Conservation (phyloP, 2,113 vertebrate genomes). For the Nansenia antarctica region DNA sequence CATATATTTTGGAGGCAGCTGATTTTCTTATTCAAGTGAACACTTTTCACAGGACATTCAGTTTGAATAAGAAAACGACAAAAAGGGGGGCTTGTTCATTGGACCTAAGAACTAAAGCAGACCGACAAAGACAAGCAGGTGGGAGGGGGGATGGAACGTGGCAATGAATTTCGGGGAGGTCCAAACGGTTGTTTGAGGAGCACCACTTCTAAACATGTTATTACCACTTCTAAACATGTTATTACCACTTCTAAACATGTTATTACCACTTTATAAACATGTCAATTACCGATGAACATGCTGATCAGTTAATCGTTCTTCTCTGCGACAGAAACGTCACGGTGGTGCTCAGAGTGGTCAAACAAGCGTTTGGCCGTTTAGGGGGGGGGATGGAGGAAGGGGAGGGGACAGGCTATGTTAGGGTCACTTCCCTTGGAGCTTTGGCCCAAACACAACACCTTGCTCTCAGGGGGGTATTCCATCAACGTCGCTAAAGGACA, state of each 20-base stretch:
- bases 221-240: not conserved
- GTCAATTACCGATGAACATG: too few species aligned
- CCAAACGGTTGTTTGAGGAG: conserved; percentile 58
- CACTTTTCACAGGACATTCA: not conserved
- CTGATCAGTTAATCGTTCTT: not conserved
- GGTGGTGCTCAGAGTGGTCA: conserved; percentile 35
- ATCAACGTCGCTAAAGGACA: too few species aligned
- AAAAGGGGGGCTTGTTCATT: not conserved
- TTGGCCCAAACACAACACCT: conserved; percentile 29
- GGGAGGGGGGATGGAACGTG: conserved; percentile 45
- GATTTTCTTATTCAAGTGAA: conserved; percentile 10
- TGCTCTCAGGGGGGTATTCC: too few species aligned
- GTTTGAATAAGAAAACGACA: not conserved
- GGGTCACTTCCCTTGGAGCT: conserved; percentile 23
- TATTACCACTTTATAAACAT: not conserved
- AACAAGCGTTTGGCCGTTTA: conserved; percentile 52
- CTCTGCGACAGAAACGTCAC: not conserved
- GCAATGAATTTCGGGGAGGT: conserved; percentile 35
- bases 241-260: not conserved
- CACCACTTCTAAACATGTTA: conserved; percentile 9
- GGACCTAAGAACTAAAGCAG: conserved; percentile 20
- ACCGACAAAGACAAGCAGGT: conserved; percentile 42
- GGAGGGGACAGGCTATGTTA: conserved; percentile 4
- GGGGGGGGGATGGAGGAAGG: conserved; percentile 20
- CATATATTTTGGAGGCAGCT: not conserved